These are phyloP conservation scores for Chrysina gloriosa DNA, from an alignment of 2,888 invertebrate genomes.

Conservation along the genomic window DNA sequence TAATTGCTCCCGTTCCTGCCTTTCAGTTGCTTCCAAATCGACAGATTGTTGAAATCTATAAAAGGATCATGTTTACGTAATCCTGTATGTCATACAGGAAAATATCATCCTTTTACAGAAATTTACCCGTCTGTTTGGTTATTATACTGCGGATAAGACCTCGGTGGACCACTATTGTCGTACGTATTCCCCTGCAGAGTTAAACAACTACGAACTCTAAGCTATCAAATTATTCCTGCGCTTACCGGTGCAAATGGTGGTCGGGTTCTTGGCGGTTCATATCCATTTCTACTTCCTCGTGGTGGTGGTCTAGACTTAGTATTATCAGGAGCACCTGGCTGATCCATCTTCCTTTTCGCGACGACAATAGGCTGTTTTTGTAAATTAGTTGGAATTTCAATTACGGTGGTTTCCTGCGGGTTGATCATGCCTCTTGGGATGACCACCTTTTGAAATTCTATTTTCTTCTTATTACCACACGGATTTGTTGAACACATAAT, in stretches of 20 bases:
- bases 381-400: conserved; percentile 57
- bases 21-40: conserved; percentile 51
- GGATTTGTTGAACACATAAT: conserved; percentile 38
- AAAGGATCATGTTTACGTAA: neutral
- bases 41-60: neutral
- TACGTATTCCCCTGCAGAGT: conserved; percentile 1
- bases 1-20: conserved; percentile 51
- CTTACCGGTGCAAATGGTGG: conserved; percentile 28
- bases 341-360: conserved; percentile 50
- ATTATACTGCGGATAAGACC: conserved; percentile 5
- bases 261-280: conserved; percentile 15
- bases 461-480: conserved; percentile 41
- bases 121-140: conserved; percentile 31
- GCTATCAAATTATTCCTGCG: neutral
- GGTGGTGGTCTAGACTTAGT: neutral
- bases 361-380: conserved; percentile 56
- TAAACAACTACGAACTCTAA: neutral
- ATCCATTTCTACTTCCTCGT: neutral
- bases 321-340: neutral
- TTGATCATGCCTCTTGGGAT: conserved; percentile 59
- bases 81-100: conserved; percentile 28
- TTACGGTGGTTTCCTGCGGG: conserved; percentile 57
- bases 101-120: conserved; percentile 18
- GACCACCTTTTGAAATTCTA: conserved; percentile 54
- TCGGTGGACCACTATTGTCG: neutral